Evolutionary conservation across 2,113 vertebrate genomes (phyloP), one percentile per base, ranked within the genome.

Genomic region (Rallus limicola): DNA sequence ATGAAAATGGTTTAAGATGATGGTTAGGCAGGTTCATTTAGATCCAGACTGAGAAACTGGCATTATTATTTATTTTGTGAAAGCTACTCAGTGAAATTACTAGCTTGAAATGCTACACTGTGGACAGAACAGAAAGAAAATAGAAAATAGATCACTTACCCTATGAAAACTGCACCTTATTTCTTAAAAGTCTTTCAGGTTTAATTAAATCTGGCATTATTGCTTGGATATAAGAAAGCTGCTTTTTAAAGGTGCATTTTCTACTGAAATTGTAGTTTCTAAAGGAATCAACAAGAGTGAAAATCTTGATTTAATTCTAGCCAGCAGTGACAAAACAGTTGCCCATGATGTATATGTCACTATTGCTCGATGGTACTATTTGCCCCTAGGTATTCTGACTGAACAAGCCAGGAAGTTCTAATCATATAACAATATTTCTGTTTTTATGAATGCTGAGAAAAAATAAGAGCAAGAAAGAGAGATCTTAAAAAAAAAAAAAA

Each of bases 401-500:
- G 52, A 82, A 55, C 18, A 55, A 65, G 10, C 12, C 15, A 40
- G 29, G 36, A n/a, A 36, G 28, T 6, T 34, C 16, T 81, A 89
- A 92, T 55, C 25, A 16, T 53, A 68, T 56, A 79, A 89, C 31
- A 88, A 65, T 86, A 56, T 56, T 93, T 17, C 38, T 18, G 56
- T 34, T 83, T 88, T 68, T 28, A 36, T 3, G 0, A 55, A 44
- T 10, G 1, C 71, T 36, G 10, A 64, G 13, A 82, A 94, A 88
- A 86, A 83, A 92, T 77, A 55, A 83, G 15, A 31, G 58, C 72
- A 50, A 56, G 42, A 59, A 81, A 42, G 58, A 64, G 68, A 38
- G 83, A 76, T 64, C 70, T 79, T 67, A 95, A 96, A 95, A 90
- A 44, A 53, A 48, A 20, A 67, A 94, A 95, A 95, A 89, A 44